Base-by-base conservation (phyloP, 2,113 vertebrate genomes). In the Nothocercus julius region DNA sequence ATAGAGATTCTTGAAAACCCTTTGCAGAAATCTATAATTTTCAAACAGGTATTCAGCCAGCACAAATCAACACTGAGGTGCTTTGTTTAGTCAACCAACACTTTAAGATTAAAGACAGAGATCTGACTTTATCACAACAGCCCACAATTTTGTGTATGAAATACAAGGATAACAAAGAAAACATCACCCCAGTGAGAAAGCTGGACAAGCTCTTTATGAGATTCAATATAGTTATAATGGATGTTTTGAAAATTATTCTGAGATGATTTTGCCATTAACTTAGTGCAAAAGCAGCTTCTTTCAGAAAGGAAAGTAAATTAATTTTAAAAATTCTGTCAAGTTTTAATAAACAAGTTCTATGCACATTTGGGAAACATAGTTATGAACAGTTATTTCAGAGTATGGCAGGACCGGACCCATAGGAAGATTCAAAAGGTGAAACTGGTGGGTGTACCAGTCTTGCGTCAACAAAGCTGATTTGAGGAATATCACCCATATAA, bases 1-100 rank as follows among this genome's bases (percentile, higher is more conserved):
- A 95, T 25, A 92, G 74, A 95, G 69, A 44, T 92, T 86, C 69
- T 90, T 92, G 82, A 96, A 96, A 96, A 86, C 12, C 74, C 95
- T 92, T 72, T 34, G 6, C 77, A 73, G 88, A 93, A 93, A 94
- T 87, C 86, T 7, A 11, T 64, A 76, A 86, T 84, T 88, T 83
- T 91, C 76, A 86, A 92, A 83, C 64, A 64, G 77, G 53, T 94
- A 95, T 95, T 88, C 83, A 90, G 77, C 51, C 85, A 92, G 51
- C 38, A 90, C 32, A 84, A 58, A 83, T 87, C 44, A 87, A 20
- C 62, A 40, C 66, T 76, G 80, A 95, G 87, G 81, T 86, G 51
- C 62, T 83, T 95, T 93, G 82, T 87, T 90, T 86, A 94, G 92
- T 68, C 62, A 90, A 79, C 17, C 36, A 86, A 73, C 66, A 87